phyloP scores from a whole-genome alignment of 1,140 invertebrate species.

The Brachionus rotundiformis region DNA sequence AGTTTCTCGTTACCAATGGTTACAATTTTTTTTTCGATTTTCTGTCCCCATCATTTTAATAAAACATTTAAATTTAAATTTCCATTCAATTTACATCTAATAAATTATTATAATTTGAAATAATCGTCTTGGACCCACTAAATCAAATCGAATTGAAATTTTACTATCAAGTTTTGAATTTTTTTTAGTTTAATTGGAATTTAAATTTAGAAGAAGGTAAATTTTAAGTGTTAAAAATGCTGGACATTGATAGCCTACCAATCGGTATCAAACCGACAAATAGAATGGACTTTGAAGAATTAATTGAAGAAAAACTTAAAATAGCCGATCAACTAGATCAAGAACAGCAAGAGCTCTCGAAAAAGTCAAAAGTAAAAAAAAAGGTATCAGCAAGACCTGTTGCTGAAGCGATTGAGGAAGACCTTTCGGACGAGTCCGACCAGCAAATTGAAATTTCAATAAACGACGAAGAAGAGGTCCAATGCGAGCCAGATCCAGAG shows the following conservation, averaged over 20 bases:
- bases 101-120: constrained; percentile 49
- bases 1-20: constrained; percentile 5
- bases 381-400: neutral
- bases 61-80: constrained; percentile 7
- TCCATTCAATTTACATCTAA: constrained; percentile 26
- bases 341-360: neutral
- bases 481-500: neutral
- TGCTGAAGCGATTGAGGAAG: neutral
- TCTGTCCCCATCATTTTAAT: neutral
- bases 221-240: neutral
- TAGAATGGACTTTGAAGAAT: constrained; percentile 26
- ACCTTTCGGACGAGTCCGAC: neutral
- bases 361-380: constrained; percentile 24
- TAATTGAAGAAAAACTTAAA: constrained; percentile 45
- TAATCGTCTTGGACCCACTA: constrained; percentile 19
- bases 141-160: constrained; percentile 9
- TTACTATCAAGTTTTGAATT: neutral
- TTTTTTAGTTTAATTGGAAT: neutral
- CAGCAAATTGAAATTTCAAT: neutral
- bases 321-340: constrained; percentile 32
- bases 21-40: constrained; percentile 26
- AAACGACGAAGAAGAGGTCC: neutral
- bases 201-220: constrained; percentile 1
- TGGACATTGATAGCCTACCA: constrained; percentile 42
- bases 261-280: constrained; percentile 34